Evolutionary conservation across 2,797 vertebrate genomes (phyloP).

Genomic region (Lepidocolaptes lacrymiger): DNA sequence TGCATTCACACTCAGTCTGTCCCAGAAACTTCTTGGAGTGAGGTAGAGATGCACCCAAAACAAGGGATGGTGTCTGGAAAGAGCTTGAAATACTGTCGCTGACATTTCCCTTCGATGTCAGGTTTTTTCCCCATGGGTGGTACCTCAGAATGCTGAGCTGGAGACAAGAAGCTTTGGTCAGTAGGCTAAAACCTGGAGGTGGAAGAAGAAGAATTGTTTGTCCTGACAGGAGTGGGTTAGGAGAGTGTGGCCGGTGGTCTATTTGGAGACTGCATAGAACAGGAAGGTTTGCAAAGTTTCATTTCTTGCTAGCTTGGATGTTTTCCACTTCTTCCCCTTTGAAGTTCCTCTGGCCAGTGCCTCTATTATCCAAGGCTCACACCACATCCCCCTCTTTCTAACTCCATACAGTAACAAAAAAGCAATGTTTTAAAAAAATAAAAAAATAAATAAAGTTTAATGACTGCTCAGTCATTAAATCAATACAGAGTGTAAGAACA

Average conservation of each 20-base stretch:
- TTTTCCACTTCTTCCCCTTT: neutral
- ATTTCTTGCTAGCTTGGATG: neutral
- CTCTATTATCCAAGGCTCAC: neutral
- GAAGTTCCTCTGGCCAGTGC: neutral
- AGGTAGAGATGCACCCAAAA: neutral
- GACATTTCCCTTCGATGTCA: accelerated
- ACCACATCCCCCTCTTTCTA: neutral
- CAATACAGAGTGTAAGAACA: neutral
- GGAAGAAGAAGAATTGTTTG: neutral
- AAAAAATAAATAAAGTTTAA: too few species aligned
- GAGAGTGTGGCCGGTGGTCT: neutral
- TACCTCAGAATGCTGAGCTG: neutral
- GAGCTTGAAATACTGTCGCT: neutral
- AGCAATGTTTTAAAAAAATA: too few species aligned
- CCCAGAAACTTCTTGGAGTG: neutral
- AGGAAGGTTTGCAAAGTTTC: neutral
- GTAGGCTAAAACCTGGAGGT: neutral
- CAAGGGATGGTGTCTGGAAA: neutral
- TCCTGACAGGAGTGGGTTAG: neutral
- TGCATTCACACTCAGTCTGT: neutral
- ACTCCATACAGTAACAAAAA: neutral
- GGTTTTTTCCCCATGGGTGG: neutral
- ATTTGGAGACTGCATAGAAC: neutral
- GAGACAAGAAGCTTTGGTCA: neutral
- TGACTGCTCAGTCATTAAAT: neutral